Percentiles rank a stretch among this genome's conserved stretches.
phyloP scores from a whole-genome alignment of 2,113 vertebrate species.

The Muntiacus muntjak region DNA sequence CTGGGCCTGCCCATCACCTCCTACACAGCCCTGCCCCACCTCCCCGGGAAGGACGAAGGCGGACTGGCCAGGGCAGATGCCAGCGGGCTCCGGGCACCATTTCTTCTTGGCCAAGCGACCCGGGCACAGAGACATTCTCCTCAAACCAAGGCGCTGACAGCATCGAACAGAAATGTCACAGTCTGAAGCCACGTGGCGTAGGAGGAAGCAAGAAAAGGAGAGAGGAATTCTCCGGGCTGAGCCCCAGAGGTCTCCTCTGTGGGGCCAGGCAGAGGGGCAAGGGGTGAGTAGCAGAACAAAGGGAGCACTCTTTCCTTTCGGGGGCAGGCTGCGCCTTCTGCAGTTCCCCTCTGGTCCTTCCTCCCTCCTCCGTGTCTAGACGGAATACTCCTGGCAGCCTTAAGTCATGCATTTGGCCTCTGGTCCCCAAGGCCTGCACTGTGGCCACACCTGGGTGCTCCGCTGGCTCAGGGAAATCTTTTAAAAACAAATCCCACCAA shows the following conservation, averaged over 20 bases:
- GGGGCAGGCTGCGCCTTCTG: background rate
- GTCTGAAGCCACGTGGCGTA: background rate
- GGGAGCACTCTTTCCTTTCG: background rate
- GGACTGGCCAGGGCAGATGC: slow-evolving; percentile 1
- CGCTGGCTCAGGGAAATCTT: background rate
- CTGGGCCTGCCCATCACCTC: background rate
- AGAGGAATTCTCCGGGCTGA: background rate
- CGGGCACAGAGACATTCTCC: slow-evolving; percentile 38
- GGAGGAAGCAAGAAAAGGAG: slow-evolving; percentile 39
- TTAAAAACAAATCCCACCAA: background rate
- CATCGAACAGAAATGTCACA: slow-evolving; percentile 46
- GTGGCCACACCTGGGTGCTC: background rate
- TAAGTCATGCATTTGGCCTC: background rate
- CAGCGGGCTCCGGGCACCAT: background rate
- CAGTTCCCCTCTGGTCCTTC: background rate
- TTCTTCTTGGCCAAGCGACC: slow-evolving; percentile 57
- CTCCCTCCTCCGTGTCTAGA: background rate
- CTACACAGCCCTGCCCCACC: background rate
- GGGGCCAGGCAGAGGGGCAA: background rate
- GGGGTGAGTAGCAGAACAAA: background rate
- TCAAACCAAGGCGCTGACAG: slow-evolving; percentile 54
- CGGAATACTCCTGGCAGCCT: background rate
- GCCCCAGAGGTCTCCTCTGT: background rate
- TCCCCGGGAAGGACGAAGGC: background rate
- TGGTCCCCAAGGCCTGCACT: background rate